phyloP scores from a whole-genome alignment of 2,113 vertebrate species.

The Petrocephalus zakoni region DNA sequence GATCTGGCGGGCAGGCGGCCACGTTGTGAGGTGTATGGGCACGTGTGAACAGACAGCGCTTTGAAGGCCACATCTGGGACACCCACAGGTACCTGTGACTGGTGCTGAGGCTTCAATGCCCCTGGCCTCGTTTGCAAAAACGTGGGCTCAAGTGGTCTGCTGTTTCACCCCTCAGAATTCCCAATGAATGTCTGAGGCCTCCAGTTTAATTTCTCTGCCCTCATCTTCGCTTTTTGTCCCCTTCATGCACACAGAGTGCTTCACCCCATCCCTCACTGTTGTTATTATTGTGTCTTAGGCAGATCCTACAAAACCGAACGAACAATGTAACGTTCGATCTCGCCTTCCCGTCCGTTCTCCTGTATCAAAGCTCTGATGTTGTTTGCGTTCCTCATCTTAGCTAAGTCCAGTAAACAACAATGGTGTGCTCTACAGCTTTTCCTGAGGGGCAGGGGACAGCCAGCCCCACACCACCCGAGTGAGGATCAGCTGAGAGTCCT shows the following conservation, averaged over 20 bases:
- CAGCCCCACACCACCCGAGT: neutral
- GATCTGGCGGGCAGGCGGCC: no score
- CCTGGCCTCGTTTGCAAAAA: neutral
- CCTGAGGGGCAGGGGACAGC: neutral
- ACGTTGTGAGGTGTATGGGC: neutral
- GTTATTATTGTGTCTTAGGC: neutral
- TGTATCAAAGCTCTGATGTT: neutral
- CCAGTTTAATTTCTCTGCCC: neutral
- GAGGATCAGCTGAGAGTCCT: neutral
- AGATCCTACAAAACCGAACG: neutral
- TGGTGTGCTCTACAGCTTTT: neutral
- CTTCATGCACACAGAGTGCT: neutral
- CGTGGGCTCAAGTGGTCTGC: neutral
- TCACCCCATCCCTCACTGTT: neutral
- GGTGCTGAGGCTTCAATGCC: neutral
- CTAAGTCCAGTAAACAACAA: neutral
- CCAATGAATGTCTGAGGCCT: neutral
- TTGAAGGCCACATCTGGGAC: neutral
- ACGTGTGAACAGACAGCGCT: neutral
- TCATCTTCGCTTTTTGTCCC: neutral
- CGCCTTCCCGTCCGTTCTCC: neutral
- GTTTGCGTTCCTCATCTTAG: neutral
- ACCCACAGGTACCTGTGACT: neutral
- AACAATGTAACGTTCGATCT: neutral
- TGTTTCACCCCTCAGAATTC: neutral